Evolutionary conservation across 1,140 invertebrate genomes (phyloP).

Genomic region (Mylabris phalerata): DNA sequence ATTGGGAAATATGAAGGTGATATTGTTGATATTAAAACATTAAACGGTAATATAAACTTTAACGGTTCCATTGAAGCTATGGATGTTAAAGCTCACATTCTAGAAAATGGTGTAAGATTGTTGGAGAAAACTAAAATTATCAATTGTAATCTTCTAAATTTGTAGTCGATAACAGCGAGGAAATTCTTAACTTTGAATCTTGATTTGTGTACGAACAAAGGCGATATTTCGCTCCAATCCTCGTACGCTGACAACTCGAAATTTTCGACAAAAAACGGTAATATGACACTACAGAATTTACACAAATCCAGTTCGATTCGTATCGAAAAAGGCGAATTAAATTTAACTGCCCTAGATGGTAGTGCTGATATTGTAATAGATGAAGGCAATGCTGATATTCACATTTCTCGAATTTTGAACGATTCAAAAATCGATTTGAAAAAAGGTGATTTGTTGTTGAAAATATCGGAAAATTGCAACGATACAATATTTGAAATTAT

Average conservation of each 20-base stretch:
- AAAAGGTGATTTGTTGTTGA: constrained; percentile 18
- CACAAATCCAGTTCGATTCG: constrained; percentile 27
- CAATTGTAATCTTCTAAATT: constrained; percentile 1
- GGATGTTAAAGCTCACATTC: constrained; percentile 15
- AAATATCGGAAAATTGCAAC: constrained; percentile 25
- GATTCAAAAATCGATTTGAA: constrained; percentile 21
- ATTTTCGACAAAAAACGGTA: constrained; percentile 23
- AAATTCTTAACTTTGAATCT: constrained; percentile 19
- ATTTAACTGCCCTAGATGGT: constrained; percentile 31
- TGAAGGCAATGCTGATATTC: constrained; percentile 26
- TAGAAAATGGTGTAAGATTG: constrained; percentile 23
- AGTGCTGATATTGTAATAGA: constrained; percentile 14
- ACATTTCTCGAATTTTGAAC: constrained; percentile 22
- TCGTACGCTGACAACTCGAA: constrained; percentile 27
- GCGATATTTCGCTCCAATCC: constrained; percentile 23
- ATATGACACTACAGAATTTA: constrained; percentile 25
- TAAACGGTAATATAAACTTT: constrained; percentile 26
- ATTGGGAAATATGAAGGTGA: constrained; percentile 30
- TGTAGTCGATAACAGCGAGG: constrained; percentile 25
- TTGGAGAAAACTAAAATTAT: not conserved
- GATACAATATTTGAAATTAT: constrained; percentile 23
- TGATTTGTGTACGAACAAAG: constrained; percentile 18
- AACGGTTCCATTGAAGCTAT: constrained; percentile 25
- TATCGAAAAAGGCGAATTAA: constrained; percentile 22
- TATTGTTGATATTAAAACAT: constrained; percentile 16